Percentiles rank a stretch among this genome's conserved stretches.
These are phyloP conservation scores for Scleropages formosus DNA, from an alignment of 2,797 vertebrate species.

Conservation along the genomic window DNA sequence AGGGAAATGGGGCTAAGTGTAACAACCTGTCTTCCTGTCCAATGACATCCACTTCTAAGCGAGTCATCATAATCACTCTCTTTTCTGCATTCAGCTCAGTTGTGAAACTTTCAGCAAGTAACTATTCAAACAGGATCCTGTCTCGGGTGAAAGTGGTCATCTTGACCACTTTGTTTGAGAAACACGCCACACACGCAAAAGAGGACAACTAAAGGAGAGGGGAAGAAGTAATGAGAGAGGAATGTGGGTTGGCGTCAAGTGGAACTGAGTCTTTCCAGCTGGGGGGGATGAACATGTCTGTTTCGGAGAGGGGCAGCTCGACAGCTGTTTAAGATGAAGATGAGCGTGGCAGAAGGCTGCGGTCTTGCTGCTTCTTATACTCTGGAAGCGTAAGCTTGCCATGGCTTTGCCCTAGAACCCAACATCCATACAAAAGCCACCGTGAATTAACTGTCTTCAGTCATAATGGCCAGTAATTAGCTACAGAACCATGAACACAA, in stretches of 20 bases:
- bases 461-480: too few species aligned
- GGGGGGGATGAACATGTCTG: constrained; percentile 38
- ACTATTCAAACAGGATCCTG: neutral
- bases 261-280: constrained; percentile 51
- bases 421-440: too few species aligned
- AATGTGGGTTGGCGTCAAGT: constrained; percentile 56
- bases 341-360: neutral
- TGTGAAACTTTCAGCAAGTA: neutral
- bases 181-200: constrained; percentile 2
- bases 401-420: too few species aligned
- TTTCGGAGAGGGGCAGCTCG: neutral
- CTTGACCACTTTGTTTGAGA: too few species aligned
- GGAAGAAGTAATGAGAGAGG: constrained; percentile 51
- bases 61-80: too few species aligned
- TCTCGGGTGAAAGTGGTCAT: constrained; percentile 10
- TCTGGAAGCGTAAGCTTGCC: neutral
- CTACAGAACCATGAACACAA: neutral
- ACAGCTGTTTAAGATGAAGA: too few species aligned
- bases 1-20: neutral
- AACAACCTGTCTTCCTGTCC: neutral
- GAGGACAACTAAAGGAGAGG: constrained; percentile 38
- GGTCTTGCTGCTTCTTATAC: neutral
- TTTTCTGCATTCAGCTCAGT: neutral
- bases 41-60: neutral
- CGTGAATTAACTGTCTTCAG: too few species aligned